Conservation (phyloP, 2,888 invertebrate genomes). For the Aspidapion aeneum region DNA sequence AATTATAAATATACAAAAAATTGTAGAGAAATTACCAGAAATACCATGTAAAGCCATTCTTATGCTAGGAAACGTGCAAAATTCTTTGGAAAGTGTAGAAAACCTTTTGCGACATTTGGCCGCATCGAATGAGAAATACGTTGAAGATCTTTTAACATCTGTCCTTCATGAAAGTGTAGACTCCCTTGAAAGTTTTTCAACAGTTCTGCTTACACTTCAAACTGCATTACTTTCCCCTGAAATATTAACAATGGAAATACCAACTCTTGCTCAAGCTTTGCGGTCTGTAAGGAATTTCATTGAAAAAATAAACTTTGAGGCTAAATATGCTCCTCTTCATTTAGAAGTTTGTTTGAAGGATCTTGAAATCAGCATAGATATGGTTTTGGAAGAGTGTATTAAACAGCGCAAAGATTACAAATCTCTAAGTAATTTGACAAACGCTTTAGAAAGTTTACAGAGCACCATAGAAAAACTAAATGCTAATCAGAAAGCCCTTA, state of each 20-base stretch:
- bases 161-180: conserved; percentile 15
- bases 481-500: conserved; percentile 10
- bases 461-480: conserved; percentile 13
- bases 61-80: not conserved
- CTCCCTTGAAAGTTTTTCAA: conserved; percentile 22
- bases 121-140: not conserved
- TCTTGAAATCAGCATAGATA: conserved; percentile 9
- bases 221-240: conserved; percentile 26
- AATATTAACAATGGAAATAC: conserved; percentile 27
- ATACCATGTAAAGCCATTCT: not conserved
- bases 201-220: conserved; percentile 24
- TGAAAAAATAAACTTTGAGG: conserved; percentile 21
- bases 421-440: conserved; percentile 23
- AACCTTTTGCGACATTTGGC: not conserved
- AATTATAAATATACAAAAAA: conserved; percentile 18
- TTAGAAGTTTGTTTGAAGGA: conserved; percentile 13
- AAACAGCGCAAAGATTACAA: conserved; percentile 31
- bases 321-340: conserved; percentile 18
- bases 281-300: conserved; percentile 21
- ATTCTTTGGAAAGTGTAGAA: not conserved
- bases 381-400: conserved; percentile 27
- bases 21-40: conserved; percentile 9
- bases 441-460: conserved; percentile 16
- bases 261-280: conserved; percentile 21
- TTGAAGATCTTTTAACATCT: conserved; percentile 15